These are phyloP conservation scores for Polia nebulosa DNA, from an alignment of 2,888 invertebrate species.

Conservation along the genomic window DNA sequence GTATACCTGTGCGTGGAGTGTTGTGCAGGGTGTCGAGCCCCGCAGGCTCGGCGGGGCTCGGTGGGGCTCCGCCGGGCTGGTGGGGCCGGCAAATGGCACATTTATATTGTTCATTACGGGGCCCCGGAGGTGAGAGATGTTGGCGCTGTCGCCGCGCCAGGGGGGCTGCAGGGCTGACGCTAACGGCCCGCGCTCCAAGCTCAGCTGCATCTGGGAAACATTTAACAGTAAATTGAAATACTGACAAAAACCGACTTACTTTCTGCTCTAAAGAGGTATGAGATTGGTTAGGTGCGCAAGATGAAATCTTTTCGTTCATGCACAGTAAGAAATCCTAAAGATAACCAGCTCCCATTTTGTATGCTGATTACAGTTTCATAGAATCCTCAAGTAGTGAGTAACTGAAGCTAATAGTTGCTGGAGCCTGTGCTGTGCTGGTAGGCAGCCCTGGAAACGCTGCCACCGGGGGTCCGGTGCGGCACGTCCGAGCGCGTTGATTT, in stretches of 20 bases:
- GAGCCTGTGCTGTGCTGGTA: neutral
- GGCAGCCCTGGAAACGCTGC: conserved; percentile 77
- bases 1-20: conserved; percentile 50
- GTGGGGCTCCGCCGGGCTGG: conserved; percentile 44
- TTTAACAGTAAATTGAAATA: neutral
- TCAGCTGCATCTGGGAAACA: conserved; percentile 32
- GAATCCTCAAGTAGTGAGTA: neutral
- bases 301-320: neutral
- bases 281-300: neutral
- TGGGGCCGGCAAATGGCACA: conserved; percentile 82
- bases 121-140: conserved; percentile 89
- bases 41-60: conserved; percentile 41
- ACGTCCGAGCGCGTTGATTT: conserved; percentile 86
- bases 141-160: conserved; percentile 85
- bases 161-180: conserved; percentile 81
- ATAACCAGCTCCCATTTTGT: neutral
- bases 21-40: conserved; percentile 56
- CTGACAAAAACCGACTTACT: neutral
- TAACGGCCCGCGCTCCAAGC: neutral
- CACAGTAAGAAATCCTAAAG: neutral
- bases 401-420: neutral
- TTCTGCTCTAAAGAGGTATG: neutral
- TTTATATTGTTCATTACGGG: conserved; percentile 89
- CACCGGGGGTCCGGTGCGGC: conserved; percentile 81
- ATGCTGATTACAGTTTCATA: neutral